Conservation (phyloP, 2,888 invertebrate genomes). For the Tachina grossa region DNA sequence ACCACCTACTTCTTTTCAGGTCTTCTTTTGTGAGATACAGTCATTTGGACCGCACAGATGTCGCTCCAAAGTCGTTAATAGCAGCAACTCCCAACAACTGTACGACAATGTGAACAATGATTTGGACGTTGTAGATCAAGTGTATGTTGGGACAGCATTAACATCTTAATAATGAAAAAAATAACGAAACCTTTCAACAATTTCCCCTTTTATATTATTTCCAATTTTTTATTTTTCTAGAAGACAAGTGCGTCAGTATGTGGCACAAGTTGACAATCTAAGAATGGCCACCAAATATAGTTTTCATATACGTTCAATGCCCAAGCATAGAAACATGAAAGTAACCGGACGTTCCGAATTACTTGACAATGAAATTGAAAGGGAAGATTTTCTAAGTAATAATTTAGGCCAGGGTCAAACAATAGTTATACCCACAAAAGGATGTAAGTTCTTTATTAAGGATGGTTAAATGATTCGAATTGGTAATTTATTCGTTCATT, state of each 20-base stretch:
- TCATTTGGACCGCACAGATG: constrained; percentile 91
- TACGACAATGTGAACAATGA: constrained; percentile 74
- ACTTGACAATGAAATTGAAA: constrained; percentile 81
- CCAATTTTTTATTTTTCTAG: constrained; percentile 54
- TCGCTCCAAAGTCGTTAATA: constrained; percentile 84
- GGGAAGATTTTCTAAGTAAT: constrained; percentile 76
- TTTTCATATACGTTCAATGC: constrained; percentile 88
- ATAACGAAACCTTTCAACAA: background rate
- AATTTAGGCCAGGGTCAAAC: constrained; percentile 85
- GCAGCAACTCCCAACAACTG: constrained; percentile 72
- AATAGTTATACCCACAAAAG: constrained; percentile 91
- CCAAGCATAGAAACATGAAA: constrained; percentile 84
- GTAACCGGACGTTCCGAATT: constrained; percentile 81
- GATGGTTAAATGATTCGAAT: background rate
- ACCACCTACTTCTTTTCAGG: constrained; percentile 86
- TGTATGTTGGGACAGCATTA: constrained; percentile 21
- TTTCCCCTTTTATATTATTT: background rate
- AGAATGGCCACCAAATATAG: constrained; percentile 93
- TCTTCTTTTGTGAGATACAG: constrained; percentile 91
- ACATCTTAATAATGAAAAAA: background rate
- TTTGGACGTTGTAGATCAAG: constrained; percentile 72
- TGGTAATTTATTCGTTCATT: background rate
- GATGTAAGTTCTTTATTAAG: constrained; percentile 86
- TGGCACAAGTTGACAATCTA: constrained; percentile 87
- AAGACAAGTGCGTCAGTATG: constrained; percentile 83